A percentile compares a stretch with the other conserved stretches of the same genome.
These are phyloP conservation scores for Pantelozetes paolii DNA, from an alignment of 2,888 invertebrate genomes.

Conservation along the genomic window DNA sequence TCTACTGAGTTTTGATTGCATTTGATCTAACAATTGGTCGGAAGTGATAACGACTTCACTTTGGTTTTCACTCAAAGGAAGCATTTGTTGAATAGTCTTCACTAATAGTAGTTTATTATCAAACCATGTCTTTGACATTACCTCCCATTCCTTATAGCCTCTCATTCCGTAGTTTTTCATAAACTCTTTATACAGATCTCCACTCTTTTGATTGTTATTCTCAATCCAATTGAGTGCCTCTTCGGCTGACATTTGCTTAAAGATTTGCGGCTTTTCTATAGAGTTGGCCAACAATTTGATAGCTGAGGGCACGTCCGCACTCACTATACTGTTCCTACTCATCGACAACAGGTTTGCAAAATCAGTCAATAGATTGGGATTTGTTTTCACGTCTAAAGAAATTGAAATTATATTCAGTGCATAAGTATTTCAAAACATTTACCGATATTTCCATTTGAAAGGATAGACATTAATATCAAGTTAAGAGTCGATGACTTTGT, in stretches of 20 bases:
- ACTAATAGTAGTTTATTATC: conserved; percentile 37
- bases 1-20: conserved; percentile 35
- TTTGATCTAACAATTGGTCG: conserved; percentile 12
- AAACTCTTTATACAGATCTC: conserved; percentile 59
- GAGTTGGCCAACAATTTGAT: conserved; percentile 25
- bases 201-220: conserved; percentile 56
- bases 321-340: conserved; percentile 38
- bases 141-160: conserved; percentile 53
- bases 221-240: conserved; percentile 61
- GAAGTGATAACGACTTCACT: conserved; percentile 56
- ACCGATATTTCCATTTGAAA: conserved; percentile 8
- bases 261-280: conserved; percentile 6
- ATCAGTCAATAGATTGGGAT: conserved; percentile 9
- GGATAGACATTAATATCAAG: background rate
- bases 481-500: background rate
- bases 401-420: background rate
- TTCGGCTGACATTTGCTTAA: conserved; percentile 45
- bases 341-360: conserved; percentile 28
- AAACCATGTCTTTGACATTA: conserved; percentile 18
- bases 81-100: conserved; percentile 23
- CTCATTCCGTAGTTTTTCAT: conserved; percentile 68
- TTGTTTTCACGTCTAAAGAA: background rate
- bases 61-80: conserved; percentile 19
- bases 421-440: background rate
- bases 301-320: conserved; percentile 41